A percentile compares a stretch with the other conserved stretches of the same genome.
Conservation (phyloP, 2,888 invertebrate genomes). For the Idaea straminata region DNA sequence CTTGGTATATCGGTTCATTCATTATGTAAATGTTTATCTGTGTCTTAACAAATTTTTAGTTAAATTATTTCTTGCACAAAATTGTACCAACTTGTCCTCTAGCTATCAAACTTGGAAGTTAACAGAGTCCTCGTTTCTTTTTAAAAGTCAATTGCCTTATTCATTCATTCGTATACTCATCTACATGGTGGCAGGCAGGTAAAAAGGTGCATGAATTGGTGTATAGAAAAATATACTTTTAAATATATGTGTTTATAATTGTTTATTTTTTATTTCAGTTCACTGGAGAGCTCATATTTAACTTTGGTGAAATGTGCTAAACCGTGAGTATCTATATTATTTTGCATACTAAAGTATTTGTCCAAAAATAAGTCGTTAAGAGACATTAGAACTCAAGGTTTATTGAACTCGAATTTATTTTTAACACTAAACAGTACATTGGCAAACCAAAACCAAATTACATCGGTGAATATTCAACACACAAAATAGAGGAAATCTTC, state of each 20-base stretch:
- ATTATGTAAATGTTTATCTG: constrained; percentile 10
- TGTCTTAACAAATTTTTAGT: background rate
- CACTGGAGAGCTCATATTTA: constrained; percentile 63
- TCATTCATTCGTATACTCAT: background rate
- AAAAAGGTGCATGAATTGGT: constrained; percentile 28
- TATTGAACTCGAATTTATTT: background rate
- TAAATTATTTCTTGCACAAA: constrained; percentile 3
- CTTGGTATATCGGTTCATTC: constrained; percentile 44
- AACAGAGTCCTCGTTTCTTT: background rate
- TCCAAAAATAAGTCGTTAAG: background rate
- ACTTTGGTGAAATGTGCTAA: constrained; percentile 66
- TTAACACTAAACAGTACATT: background rate
- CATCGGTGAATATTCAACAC: background rate
- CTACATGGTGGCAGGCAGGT: constrained; percentile 17
- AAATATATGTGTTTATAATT: constrained; percentile 7
- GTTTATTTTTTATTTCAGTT: constrained; percentile 47
- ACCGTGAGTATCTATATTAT: constrained; percentile 64
- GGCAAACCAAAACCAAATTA: background rate
- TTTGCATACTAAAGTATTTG: background rate
- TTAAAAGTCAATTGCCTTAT: background rate
- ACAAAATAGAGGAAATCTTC: background rate
- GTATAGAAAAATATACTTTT: constrained; percentile 12
- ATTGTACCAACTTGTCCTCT: background rate
- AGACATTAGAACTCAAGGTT: background rate
- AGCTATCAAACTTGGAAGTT: background rate